Conservation (phyloP, 1,140 invertebrate genomes). For the Conus betulinus region DNA sequence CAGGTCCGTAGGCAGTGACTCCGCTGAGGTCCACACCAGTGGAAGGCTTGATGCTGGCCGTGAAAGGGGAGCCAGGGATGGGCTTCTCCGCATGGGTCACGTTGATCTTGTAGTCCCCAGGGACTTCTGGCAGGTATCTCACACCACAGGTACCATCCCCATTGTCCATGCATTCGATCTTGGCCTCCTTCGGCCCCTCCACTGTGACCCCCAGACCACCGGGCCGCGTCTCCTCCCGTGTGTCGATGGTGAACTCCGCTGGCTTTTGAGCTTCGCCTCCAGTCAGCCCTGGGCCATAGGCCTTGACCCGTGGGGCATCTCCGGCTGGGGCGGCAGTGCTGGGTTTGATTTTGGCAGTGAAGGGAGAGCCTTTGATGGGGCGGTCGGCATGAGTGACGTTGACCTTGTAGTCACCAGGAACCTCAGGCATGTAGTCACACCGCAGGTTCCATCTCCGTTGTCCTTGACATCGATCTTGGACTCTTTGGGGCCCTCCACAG, state of each 20-base stretch:
- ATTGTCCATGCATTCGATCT: slow-evolving; percentile 88
- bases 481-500: slow-evolving; percentile 89
- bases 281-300: slow-evolving; percentile 84
- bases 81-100: slow-evolving; percentile 97
- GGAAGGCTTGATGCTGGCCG: slow-evolving; percentile 83
- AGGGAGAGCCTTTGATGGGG: slow-evolving; percentile 97
- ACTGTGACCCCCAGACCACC: slow-evolving; percentile 90
- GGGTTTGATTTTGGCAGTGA: slow-evolving; percentile 88
- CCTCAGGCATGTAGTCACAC: slow-evolving; percentile 88
- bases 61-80: slow-evolving; percentile 97
- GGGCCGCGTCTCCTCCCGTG: slow-evolving; percentile 59
- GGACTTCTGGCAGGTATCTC: slow-evolving; percentile 86
- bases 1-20: slow-evolving; percentile 83
- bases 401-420: slow-evolving; percentile 87
- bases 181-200: slow-evolving; percentile 88
- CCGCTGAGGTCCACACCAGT: slow-evolving; percentile 77
- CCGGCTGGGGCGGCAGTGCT: slow-evolving; percentile 31
- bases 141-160: slow-evolving; percentile 90
- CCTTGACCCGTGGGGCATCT: slow-evolving; percentile 78
- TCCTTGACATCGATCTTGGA: slow-evolving; percentile 88
- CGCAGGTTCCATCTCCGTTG: slow-evolving; percentile 90
- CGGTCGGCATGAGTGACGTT: slow-evolving; percentile 97
- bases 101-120: slow-evolving; percentile 89
- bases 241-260: slow-evolving; percentile 83
- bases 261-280: slow-evolving; percentile 82